Conservation (phyloP, 2,797 vertebrate genomes). For the Stomatorhinus walkeri region DNA sequence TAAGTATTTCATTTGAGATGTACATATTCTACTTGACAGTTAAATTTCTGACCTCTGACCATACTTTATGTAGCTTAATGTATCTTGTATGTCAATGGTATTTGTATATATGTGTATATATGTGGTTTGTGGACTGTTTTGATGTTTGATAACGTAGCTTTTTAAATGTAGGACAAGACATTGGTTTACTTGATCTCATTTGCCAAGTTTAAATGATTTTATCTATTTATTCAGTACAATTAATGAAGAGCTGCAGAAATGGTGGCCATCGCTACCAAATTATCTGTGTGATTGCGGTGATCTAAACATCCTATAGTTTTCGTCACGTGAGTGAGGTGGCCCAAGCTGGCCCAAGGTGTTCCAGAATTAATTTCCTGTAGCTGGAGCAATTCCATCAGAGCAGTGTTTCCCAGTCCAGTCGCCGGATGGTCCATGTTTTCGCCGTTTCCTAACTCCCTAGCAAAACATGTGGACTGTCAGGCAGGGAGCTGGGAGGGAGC, state of each 20-base stretch:
- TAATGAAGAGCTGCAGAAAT: background rate
- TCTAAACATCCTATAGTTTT: background rate
- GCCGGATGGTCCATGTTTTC: background rate
- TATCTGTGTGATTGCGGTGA: background rate
- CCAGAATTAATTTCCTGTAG: background rate
- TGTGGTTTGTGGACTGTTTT: background rate
- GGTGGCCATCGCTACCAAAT: background rate
- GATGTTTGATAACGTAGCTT: background rate
- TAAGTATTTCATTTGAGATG: background rate
- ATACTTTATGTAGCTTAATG: background rate
- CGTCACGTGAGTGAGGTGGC: background rate
- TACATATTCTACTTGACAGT: background rate
- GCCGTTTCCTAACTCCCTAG: background rate
- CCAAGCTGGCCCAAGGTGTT: background rate
- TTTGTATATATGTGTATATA: background rate
- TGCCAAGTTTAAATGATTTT: background rate
- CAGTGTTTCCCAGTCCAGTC: background rate
- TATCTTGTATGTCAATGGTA: constrained; percentile 4
- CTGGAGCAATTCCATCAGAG: background rate
- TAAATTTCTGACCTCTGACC: background rate
- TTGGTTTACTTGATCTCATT: background rate
- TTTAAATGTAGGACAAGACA: background rate
- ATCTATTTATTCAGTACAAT: background rate
- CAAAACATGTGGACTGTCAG: background rate
- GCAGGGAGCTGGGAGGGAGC: background rate